Conservation (phyloP, 2,113 vertebrate species). For the Mastomys coucha region DNA sequence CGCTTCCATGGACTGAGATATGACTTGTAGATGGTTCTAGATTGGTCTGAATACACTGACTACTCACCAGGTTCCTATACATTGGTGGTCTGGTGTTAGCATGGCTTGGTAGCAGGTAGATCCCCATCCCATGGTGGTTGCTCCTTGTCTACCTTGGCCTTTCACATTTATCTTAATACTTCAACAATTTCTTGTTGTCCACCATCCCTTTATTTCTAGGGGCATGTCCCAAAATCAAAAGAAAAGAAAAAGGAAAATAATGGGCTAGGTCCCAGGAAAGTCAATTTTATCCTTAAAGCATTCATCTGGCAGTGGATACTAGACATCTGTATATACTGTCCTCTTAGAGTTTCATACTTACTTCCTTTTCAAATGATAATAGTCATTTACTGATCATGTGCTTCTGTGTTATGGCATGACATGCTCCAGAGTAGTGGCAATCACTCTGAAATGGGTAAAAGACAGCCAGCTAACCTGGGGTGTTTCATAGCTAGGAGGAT, state of each 20-base stretch:
- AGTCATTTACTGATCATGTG: not conserved
- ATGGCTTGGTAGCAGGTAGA: not conserved
- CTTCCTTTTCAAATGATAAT: not conserved
- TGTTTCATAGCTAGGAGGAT: not conserved
- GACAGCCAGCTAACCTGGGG: not conserved
- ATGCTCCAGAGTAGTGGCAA: not conserved
- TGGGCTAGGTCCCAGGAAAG: not conserved
- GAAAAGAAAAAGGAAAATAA: not conserved
- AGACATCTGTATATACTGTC: not conserved
- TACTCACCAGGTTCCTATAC: not conserved
- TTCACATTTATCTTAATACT: not conserved
- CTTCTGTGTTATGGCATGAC: not conserved
- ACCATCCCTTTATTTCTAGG: not conserved
- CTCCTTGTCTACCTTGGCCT: not conserved
- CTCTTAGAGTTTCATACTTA: not conserved
- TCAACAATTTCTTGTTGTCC: not conserved
- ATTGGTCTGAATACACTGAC: not conserved
- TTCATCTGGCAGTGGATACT: not conserved
- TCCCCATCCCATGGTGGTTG: not conserved
- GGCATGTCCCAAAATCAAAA: not conserved
- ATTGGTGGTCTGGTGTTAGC: not conserved
- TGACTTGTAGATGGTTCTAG: not conserved
- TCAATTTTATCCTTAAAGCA: not conserved
- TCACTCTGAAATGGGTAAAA: slow-evolving; percentile 14
- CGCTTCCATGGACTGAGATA: not conserved